Conservation (phyloP, 1,140 invertebrate species). For the Hestina assimilis region DNA sequence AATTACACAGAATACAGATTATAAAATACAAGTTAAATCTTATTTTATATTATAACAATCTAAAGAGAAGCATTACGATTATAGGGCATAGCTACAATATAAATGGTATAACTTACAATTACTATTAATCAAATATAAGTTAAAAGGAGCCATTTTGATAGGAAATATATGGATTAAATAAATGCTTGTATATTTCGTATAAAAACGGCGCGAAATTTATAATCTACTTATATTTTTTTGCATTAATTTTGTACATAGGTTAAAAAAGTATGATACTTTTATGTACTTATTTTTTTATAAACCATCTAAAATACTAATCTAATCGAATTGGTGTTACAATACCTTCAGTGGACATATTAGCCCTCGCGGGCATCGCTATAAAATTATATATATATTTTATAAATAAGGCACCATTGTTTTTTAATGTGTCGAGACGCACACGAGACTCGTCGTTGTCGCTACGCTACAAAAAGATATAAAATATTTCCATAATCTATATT, state of each 20-base stretch:
- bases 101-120: not conserved
- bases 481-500: constrained; percentile 18
- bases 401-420: constrained; percentile 24
- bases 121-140: not conserved
- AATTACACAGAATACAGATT: not conserved
- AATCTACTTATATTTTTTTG: no score
- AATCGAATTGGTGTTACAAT: constrained; percentile 63
- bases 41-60: no score
- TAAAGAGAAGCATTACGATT: no score
- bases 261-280: not conserved
- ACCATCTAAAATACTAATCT: no score
- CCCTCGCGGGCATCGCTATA: constrained; percentile 51
- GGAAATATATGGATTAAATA: constrained; percentile 3
- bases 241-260: not conserved
- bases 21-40: not conserved
- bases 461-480: constrained; percentile 22
- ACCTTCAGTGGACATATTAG: constrained; percentile 71
- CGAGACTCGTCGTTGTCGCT: constrained; percentile 13
- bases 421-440: constrained; percentile 18
- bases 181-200: constrained; percentile 8
- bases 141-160: not conserved
- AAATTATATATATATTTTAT: constrained; percentile 7
- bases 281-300: no score
- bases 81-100: not conserved
- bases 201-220: no score